Conservation (phyloP, 2,113 vertebrate genomes). For the Zeus faber region DNA sequence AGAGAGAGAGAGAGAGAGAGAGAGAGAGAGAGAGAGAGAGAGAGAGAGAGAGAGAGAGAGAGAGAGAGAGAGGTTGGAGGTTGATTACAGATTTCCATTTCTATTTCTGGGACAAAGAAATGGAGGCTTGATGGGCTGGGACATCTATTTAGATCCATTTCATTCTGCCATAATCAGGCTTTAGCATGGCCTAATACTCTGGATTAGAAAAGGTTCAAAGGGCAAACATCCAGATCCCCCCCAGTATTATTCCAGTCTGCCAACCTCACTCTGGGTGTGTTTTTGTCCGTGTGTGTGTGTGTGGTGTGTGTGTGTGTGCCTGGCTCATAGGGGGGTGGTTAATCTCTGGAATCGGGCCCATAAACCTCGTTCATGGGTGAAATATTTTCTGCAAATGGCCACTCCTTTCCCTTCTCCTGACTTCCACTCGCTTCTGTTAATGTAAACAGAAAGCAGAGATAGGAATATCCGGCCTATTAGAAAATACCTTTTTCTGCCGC, state of each 20-base stretch:
- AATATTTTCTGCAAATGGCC: constrained; percentile 70
- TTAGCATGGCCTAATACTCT: constrained; percentile 66
- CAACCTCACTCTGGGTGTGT: constrained; percentile 51
- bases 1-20: not conserved
- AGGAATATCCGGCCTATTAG: constrained; percentile 39
- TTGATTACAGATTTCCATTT: constrained; percentile 69
- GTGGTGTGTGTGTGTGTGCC: constrained; percentile 13
- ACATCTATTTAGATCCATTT: constrained; percentile 75
- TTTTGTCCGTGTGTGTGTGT: not conserved
- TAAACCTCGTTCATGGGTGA: constrained; percentile 71
- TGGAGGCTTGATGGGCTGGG: constrained; percentile 58
- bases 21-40: not conserved
- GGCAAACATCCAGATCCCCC: constrained; percentile 67
- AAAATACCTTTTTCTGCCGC: constrained; percentile 48
- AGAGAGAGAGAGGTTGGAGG: constrained; percentile 42
- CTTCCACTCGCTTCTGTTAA: constrained; percentile 34
- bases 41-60: constrained; percentile 30
- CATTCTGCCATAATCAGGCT: constrained; percentile 69
- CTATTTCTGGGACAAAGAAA: constrained; percentile 68
- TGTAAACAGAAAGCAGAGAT: constrained; percentile 58
- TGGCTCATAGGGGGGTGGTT: constrained; percentile 28
- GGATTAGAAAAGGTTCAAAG: constrained; percentile 75
- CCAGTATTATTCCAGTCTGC: constrained; percentile 70
- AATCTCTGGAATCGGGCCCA: constrained; percentile 70
- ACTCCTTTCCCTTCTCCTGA: constrained; percentile 37